Percentiles rank a stretch among this genome's conserved stretches.
These are phyloP conservation scores for Anser brachyrhynchus DNA, from an alignment of 2,113 vertebrate genomes.

Conservation along the genomic window DNA sequence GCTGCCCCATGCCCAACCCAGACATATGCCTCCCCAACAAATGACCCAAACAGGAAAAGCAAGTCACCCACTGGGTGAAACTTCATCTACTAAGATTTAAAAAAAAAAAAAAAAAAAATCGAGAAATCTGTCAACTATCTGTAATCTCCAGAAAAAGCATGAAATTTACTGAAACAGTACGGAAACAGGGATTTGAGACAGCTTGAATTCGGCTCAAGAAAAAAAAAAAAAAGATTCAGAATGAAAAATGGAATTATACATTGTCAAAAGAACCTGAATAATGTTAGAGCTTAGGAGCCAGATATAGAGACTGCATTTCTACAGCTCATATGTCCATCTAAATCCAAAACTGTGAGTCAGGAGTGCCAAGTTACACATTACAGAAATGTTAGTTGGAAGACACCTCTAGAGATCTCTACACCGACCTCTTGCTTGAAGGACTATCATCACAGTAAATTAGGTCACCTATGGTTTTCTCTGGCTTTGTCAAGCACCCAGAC, in stretches of 20 bases:
- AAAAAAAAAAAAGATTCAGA: background rate
- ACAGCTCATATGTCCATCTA: background rate
- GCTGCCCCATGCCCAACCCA: background rate
- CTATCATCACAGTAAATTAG: background rate
- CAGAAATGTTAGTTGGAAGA: background rate
- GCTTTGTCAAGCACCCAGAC: background rate
- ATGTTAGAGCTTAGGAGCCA: background rate
- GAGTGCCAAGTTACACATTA: background rate
- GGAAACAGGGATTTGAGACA: background rate
- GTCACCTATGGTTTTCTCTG: background rate
- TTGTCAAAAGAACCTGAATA: background rate
- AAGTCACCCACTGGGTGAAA: background rate
- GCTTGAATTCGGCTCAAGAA: background rate
- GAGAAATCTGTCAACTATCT: background rate
- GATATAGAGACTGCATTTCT: background rate
- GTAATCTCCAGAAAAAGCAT: background rate
- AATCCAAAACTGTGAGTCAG: background rate
- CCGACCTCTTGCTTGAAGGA: background rate
- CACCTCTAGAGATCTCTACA: background rate
- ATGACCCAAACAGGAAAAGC: background rate
- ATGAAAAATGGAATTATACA: background rate
- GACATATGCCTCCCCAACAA: background rate
- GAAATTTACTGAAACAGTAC: background rate
- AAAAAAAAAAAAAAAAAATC: background rate
- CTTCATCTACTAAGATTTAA: background rate